Evolutionary conservation across 2,113 vertebrate species (phyloP), one percentile per base, ranked within the genome.

Genomic region (Cavia aperea): DNA sequence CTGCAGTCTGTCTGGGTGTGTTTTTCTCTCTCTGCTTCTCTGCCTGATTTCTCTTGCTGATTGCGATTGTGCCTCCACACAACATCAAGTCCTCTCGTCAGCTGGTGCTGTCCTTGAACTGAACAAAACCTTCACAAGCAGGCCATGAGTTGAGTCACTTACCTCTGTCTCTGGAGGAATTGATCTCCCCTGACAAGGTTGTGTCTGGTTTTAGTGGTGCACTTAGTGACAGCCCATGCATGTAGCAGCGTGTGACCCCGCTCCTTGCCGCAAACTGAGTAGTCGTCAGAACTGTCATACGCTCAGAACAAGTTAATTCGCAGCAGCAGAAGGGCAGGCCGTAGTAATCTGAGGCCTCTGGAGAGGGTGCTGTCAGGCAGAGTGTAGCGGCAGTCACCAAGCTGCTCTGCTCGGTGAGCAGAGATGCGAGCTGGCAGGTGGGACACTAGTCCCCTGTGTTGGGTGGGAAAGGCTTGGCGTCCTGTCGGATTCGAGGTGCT

Each of bases 271-370:
- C 94, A 77, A 33, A 46, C 46, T 43, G 9, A 95, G 96, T 95
- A 90, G 95, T 96, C 89, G 29, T 95, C 97, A 97, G 97, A 96
- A 94, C 97, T 98, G 98, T 98, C 98, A 98, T 95, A 96, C 88
- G 94, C 97, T 98, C 98, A 97, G 97, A 97, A 98, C 97, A 97
- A 98, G 97, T 96, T 96, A 98, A 98, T 98, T 98, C 97, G 88
- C 1, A 3, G 77, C 78, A 65, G 96, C 95, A 95, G 93, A 97
- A 96, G 97, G 95, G 95, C 43, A 68, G 94, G 19, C 92, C 96
- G 96, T 97, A 98, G 98, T 98, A 96, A 97, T 96, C 94, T 5
- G 9, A 87, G 94, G 97, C 95, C 98, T 98, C 97, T 97, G 96
- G 98, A 98, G 98, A 98, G 96, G 97, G 96, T 96, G 96, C 97